A percentile compares a stretch with the other conserved stretches of the same genome.
Evolutionary conservation across 1,140 invertebrate species (phyloP).

Genomic region (Trachelipus rathkii): DNA sequence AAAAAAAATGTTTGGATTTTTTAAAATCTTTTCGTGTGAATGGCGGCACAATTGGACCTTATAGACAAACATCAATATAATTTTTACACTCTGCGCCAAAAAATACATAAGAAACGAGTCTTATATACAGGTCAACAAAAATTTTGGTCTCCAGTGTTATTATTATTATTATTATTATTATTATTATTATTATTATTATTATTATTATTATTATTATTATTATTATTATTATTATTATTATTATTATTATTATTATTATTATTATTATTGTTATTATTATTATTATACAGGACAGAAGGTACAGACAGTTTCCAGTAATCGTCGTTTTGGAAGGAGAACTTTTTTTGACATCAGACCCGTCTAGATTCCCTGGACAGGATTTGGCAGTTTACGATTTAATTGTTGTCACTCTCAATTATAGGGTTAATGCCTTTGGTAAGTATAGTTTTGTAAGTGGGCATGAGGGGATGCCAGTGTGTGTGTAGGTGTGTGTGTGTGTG

Average conservation of each 20-base stretch:
- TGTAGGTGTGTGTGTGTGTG: not conserved
- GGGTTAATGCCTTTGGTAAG: conserved; percentile 47
- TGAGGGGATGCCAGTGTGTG: conserved; percentile 1
- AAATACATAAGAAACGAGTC: too few species aligned
- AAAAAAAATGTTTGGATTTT: too few species aligned
- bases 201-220: conserved; percentile 23
- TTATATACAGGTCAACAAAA: too few species aligned
- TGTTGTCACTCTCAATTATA: conserved; percentile 44
- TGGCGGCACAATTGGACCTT: too few species aligned
- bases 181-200: too few species aligned
- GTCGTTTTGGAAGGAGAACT: conserved; percentile 39
- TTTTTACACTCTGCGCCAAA: too few species aligned
- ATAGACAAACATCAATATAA: too few species aligned
- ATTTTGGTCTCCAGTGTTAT: too few species aligned
- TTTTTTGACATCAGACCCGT: conserved; percentile 33
- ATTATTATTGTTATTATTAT: conserved; percentile 2
- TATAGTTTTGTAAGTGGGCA: too few species aligned
- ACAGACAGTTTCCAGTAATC: conserved; percentile 30
- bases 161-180: too few species aligned
- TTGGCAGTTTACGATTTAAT: conserved; percentile 39
- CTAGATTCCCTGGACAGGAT: conserved; percentile 41
- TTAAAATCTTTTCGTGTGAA: too few species aligned
- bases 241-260: not conserved
- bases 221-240: not conserved
- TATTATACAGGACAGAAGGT: conserved; percentile 6